Percentiles rank a stretch among this genome's conserved stretches.
Conservation (phyloP, 2,113 vertebrate genomes). For the Labeo catla region DNA sequence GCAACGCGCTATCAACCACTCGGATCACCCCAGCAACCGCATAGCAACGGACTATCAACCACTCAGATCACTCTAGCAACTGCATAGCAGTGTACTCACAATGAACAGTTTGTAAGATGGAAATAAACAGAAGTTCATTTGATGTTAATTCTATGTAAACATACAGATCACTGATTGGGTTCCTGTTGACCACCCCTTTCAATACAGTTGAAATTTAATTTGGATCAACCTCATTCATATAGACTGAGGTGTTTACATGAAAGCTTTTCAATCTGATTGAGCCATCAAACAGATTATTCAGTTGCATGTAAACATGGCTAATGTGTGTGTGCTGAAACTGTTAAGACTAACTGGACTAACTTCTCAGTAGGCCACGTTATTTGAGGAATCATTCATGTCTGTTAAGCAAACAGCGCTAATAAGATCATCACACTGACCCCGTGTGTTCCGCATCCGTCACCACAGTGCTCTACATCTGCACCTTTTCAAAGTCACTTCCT, state of each 20-base stretch:
- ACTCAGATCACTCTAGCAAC: too few species aligned
- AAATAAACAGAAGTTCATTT: too few species aligned
- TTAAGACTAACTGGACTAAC: background rate
- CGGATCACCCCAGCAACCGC: too few species aligned
- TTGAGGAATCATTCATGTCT: background rate
- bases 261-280: constrained; percentile 6
- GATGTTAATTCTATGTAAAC: too few species aligned
- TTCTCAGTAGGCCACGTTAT: background rate
- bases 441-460: constrained; percentile 5
- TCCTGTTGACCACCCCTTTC: background rate
- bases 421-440: background rate
- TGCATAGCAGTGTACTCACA: too few species aligned
- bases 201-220: too few species aligned
- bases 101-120: too few species aligned
- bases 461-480: background rate
- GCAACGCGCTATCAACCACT: too few species aligned
- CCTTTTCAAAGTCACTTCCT: constrained; percentile 27
- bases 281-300: background rate
- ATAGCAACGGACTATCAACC: too few species aligned
- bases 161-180: too few species aligned
- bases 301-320: constrained; percentile 4
- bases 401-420: background rate
- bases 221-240: background rate
- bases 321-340: background rate
- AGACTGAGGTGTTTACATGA: background rate